Evolutionary conservation across 2,888 invertebrate species (phyloP).

Genomic region (Hipparchia sbordonii): DNA sequence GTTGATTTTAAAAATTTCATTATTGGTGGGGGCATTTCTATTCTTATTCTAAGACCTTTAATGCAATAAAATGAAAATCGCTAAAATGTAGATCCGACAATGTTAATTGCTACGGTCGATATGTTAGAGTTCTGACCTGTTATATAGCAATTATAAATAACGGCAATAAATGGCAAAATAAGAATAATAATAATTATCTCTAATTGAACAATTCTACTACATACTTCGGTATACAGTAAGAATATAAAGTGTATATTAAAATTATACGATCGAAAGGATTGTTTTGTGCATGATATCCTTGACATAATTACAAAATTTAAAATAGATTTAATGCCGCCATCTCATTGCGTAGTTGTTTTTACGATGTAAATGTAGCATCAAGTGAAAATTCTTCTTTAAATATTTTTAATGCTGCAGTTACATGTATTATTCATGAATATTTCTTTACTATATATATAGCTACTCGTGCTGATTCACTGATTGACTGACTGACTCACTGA

Average conservation of each 20-base stretch:
- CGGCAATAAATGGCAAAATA: background rate
- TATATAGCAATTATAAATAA: background rate
- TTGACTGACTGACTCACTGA: no score
- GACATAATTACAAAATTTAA: slow-evolving; percentile 75
- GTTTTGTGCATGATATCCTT: slow-evolving; percentile 62
- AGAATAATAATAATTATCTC: background rate
- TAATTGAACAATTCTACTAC: background rate
- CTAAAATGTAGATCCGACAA: no score
- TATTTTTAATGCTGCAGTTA: background rate
- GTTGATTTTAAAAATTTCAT: no score
- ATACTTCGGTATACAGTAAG: background rate
- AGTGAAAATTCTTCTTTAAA: background rate
- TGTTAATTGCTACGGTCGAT: no score
- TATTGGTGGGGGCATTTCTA: no score
- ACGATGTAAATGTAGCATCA: slow-evolving; percentile 21
- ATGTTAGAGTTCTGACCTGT: background rate
- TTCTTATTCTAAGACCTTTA: no score
- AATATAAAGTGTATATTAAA: background rate
- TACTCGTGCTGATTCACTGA: no score
- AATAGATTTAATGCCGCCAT: slow-evolving; percentile 69
- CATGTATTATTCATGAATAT: background rate
- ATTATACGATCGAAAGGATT: slow-evolving; percentile 41
- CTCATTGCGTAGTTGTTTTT: slow-evolving; percentile 62
- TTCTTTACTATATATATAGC: no score
- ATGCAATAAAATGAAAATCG: no score